A percentile compares a stretch with the other conserved stretches of the same genome.
These are phyloP conservation scores for Protodeltote pygarga DNA, from an alignment of 2,888 invertebrate species.

Conservation along the genomic window DNA sequence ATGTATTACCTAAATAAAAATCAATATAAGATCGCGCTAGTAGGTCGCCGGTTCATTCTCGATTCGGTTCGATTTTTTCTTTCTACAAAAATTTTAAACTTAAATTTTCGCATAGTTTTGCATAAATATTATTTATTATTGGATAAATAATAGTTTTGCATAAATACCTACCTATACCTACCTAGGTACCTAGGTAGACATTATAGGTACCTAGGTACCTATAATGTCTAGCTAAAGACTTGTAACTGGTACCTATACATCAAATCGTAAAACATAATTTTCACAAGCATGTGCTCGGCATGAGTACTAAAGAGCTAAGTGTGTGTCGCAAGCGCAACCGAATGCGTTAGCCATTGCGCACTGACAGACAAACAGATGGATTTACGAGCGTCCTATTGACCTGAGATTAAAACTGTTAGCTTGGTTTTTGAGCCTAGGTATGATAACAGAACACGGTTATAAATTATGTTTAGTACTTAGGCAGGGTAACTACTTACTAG, in stretches of 20 bases:
- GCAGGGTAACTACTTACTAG: conserved; percentile 13
- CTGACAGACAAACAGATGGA: conserved; percentile 65
- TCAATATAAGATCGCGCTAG: no score
- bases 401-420: conserved; percentile 45
- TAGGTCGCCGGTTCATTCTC: no score
- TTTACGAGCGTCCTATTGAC: conserved; percentile 62
- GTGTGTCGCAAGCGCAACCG: conserved; percentile 54
- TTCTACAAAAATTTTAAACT: no score
- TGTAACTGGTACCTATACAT: conserved; percentile 11
- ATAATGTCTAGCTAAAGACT: conserved; percentile 17
- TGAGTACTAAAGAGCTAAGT: conserved; percentile 34
- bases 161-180: no score
- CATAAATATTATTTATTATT: no score
- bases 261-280: conserved; percentile 36
- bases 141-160: no score
- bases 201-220: no score
- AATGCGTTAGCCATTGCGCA: conserved; percentile 51
- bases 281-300: conserved; percentile 28
- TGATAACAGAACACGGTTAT: conserved; percentile 28
- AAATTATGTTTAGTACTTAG: conserved; percentile 29
- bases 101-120: no score
- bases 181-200: no score
- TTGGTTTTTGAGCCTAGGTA: conserved; percentile 28
- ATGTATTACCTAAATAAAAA: no score
- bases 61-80: no score